Conservation (phyloP, 2,888 invertebrate genomes). For the Cheilosia variabilis region DNA sequence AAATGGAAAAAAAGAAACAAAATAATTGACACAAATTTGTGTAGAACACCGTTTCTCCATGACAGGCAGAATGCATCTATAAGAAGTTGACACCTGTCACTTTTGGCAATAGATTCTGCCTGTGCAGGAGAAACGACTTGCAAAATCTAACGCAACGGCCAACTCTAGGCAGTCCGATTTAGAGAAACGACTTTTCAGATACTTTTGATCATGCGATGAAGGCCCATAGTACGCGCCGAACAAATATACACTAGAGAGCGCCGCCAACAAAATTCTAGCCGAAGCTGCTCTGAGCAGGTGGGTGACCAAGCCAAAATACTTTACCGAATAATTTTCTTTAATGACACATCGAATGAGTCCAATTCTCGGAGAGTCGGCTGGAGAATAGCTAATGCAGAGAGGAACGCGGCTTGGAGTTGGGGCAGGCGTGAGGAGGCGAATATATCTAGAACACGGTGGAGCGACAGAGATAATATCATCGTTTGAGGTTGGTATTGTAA, state of each 20-base stretch:
- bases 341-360: conserved; percentile 60
- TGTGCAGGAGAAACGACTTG: conserved; percentile 14
- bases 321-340: conserved; percentile 31
- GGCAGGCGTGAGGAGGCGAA: not conserved
- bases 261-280: conserved; percentile 14
- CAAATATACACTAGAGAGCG: conserved; percentile 62
- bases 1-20: conserved; percentile 12
- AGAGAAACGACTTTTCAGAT: conserved; percentile 32
- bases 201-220: conserved; percentile 67
- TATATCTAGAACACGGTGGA: conserved; percentile 4
- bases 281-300: conserved; percentile 26
- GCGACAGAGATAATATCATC: too few species aligned
- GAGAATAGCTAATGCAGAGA: conserved; percentile 15
- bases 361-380: conserved; percentile 2
- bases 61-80: conserved; percentile 25
- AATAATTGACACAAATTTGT: conserved; percentile 10
- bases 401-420: too few species aligned
- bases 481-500: too few species aligned
- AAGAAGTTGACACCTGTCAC: not conserved
- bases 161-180: not conserved
- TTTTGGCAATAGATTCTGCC: conserved; percentile 3
- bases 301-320: not conserved
- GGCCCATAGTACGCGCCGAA: conserved; percentile 65
- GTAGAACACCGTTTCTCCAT: conserved; percentile 5
- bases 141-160: conserved; percentile 1